A percentile compares a stretch with the other conserved stretches of the same genome.
Evolutionary conservation across 2,797 vertebrate genomes (phyloP).

Genomic region (Paedocypris micromegethes): DNA sequence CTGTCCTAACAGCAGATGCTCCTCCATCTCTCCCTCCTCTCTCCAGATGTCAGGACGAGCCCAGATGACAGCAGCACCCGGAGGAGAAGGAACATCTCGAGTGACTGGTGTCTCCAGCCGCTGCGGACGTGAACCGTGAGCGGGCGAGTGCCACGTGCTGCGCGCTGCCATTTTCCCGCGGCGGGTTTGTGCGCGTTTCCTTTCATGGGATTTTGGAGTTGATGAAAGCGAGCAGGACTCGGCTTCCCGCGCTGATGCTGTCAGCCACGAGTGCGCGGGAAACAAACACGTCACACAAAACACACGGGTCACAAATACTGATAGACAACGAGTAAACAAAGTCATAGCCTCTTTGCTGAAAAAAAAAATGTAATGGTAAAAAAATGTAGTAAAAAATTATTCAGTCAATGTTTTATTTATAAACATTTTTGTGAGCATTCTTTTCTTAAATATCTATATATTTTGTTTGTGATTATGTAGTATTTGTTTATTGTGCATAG

Average conservation of each 20-base stretch:
- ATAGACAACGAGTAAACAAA: too few species aligned
- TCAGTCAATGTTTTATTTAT: too few species aligned
- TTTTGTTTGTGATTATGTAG: too few species aligned
- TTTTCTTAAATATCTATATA: too few species aligned
- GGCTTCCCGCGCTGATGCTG: conserved; percentile 13
- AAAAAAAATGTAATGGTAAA: too few species aligned
- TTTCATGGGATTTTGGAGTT: conserved; percentile 14
- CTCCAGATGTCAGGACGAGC: conserved; percentile 31
- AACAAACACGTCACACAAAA: too few species aligned
- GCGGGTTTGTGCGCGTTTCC: conserved; percentile 27
- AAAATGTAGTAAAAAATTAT: too few species aligned
- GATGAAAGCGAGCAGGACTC: conserved; percentile 35
- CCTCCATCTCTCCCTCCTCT: conserved; percentile 13
- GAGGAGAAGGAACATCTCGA: conserved; percentile 38
- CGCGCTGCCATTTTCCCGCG: conserved; percentile 49
- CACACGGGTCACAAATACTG: too few species aligned
- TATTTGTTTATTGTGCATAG: too few species aligned
- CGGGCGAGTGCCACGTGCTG: conserved; percentile 48
- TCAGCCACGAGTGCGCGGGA: conserved; percentile 27
- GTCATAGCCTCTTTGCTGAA: too few species aligned
- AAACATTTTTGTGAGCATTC: too few species aligned
- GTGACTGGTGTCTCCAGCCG: conserved; percentile 36
- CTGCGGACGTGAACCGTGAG: conserved; percentile 39
- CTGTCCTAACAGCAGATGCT: background rate
- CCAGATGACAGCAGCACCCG: conserved; percentile 29